Evolutionary conservation across 2,888 invertebrate species (phyloP).

Genomic region (Drosophila barbarae): DNA sequence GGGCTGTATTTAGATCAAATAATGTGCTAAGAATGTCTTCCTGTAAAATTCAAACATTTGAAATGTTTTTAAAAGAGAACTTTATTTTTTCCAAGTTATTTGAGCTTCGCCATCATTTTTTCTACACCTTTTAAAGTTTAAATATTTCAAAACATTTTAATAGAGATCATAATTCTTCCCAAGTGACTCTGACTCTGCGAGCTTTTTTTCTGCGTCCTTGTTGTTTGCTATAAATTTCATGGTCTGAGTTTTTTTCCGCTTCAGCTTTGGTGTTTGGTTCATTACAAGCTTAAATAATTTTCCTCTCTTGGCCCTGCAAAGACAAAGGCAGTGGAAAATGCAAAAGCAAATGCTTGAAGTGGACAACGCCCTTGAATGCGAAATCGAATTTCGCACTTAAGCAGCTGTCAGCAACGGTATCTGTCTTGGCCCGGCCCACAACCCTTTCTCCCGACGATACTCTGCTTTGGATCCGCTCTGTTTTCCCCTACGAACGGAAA

Average conservation of each 20-base stretch:
- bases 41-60: not conserved
- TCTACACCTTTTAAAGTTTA: not conserved
- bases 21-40: not conserved
- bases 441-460: not conserved
- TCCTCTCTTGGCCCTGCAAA: not conserved
- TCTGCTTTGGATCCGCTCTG: not conserved
- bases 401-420: conserved; percentile 33
- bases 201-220: not conserved
- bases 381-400: conserved; percentile 41
- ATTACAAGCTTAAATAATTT: conserved; percentile 30
- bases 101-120: not conserved
- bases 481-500: conserved; percentile 13
- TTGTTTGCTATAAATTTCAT: conserved; percentile 16
- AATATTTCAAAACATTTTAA: conserved; percentile 3
- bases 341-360: conserved; percentile 18
- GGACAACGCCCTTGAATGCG: conserved; percentile 38
- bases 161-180: not conserved
- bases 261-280: conserved; percentile 21
- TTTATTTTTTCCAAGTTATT: conserved; percentile 1
- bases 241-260: conserved; percentile 4
- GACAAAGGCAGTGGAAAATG: not conserved
- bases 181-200: not conserved
- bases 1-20: not conserved
- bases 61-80: not conserved
- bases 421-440: conserved; percentile 16